phyloP scores from a whole-genome alignment of 2,797 vertebrate species.

The Onychomys leucogaster region DNA sequence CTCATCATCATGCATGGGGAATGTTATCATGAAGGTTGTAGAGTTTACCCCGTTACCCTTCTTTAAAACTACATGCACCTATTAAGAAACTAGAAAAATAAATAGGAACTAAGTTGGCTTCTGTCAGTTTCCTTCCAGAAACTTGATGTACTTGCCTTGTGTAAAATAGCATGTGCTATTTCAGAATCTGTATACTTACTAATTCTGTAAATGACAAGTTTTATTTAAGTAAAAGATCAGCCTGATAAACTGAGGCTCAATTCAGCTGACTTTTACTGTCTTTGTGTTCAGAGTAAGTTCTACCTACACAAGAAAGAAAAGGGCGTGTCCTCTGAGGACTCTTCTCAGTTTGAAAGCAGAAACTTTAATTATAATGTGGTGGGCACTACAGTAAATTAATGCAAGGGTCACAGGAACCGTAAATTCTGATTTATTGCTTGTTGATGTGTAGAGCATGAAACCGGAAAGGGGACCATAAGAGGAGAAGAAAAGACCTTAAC shows the following conservation, averaged over 20 bases:
- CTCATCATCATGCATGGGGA: background rate
- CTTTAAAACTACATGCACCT: constrained; percentile 52
- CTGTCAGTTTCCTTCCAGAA: constrained; percentile 39
- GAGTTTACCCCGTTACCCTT: constrained; percentile 23
- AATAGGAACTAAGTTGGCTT: constrained; percentile 11
- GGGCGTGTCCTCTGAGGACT: background rate
- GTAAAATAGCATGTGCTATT: constrained; percentile 33
- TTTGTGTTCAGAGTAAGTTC: background rate
- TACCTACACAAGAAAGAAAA: background rate
- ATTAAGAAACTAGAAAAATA: constrained; percentile 45
- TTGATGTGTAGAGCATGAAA: background rate
- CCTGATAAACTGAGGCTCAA: background rate
- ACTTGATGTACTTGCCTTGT: constrained; percentile 5
- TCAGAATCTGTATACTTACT: constrained; percentile 45
- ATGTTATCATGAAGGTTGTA: constrained; percentile 11
- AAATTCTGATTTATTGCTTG: background rate
- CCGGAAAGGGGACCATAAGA: background rate
- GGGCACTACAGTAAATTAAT: background rate
- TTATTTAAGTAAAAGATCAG: constrained; percentile 51
- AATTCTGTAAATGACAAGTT: constrained; percentile 43
- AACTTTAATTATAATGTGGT: background rate
- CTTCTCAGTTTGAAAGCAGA: constrained; percentile 21
- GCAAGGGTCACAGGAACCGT: background rate
- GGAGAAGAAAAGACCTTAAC: background rate
- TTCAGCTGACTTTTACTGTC: background rate